Conservation (phyloP, 2,888 invertebrate species). For the Synergus gifuensis region DNA sequence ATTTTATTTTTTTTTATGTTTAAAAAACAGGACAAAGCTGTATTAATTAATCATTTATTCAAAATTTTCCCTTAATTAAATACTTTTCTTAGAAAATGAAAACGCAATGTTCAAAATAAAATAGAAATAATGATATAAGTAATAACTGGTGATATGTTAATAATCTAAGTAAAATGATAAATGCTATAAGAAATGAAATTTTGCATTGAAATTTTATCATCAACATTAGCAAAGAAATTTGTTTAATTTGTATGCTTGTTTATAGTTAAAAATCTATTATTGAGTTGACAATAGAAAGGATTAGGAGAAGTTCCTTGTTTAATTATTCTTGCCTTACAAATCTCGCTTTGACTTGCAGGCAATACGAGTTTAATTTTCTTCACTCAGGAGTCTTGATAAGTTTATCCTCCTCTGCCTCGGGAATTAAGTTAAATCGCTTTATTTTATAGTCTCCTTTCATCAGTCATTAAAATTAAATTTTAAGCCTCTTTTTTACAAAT, state of each 20-base stretch:
- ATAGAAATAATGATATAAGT: too few species aligned
- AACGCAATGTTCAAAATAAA: too few species aligned
- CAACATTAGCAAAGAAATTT: neutral
- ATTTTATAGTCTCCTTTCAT: neutral
- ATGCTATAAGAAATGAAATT: neutral
- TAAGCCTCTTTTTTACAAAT: conserved; percentile 32
- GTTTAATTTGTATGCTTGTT: neutral
- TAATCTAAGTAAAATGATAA: too few species aligned
- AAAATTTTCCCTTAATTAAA: neutral
- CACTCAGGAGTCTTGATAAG: conserved; percentile 8
- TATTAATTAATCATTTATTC: neutral
- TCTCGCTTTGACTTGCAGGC: neutral
- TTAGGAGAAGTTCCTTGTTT: neutral
- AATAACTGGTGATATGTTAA: too few species aligned
- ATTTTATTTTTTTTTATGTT: conserved; percentile 4
- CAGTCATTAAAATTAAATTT: conserved; percentile 6
- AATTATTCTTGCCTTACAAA: conserved; percentile 19
- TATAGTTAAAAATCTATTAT: neutral
- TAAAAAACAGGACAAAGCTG: neutral
- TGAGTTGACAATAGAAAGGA: neutral
- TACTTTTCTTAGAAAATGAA: neutral
- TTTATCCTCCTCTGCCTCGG: neutral
- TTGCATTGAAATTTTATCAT: neutral
- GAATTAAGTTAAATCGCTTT: conserved; percentile 24
- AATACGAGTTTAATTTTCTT: conserved; percentile 31